phyloP scores from a whole-genome alignment of 2,113 vertebrate genomes.

The Dascyllus trimaculatus region DNA sequence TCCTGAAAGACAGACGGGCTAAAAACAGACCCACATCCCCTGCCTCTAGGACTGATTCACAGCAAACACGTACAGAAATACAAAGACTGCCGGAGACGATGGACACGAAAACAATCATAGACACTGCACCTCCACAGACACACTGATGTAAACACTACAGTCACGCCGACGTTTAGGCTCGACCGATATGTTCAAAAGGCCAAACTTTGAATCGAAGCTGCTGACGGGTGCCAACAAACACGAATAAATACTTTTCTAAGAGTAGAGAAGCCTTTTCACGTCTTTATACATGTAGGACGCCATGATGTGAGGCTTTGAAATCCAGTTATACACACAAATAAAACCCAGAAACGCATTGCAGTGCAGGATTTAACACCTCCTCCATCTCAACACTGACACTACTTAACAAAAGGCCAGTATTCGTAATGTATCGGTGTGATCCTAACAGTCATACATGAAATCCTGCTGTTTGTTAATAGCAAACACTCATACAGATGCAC shows the following conservation, averaged over 20 bases:
- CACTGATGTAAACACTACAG: constrained; percentile 1
- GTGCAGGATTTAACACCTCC: constrained; percentile 25
- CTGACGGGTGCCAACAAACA: constrained; percentile 35
- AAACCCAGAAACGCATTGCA: neutral
- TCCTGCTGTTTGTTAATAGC: constrained; percentile 11
- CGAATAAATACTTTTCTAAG: constrained; percentile 37
- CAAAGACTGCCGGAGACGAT: constrained; percentile 51
- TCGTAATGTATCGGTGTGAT: constrained; percentile 30
- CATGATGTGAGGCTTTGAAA: constrained; percentile 10
- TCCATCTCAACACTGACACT: neutral
- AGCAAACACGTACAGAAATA: constrained; percentile 26
- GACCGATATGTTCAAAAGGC: constrained; percentile 30
- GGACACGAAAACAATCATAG: constrained; percentile 37
- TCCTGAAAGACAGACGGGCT: constrained; percentile 10
- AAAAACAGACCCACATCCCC: constrained; percentile 28
- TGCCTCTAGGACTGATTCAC: constrained; percentile 55
- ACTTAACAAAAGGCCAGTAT: constrained; percentile 8
- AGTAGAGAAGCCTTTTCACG: neutral
- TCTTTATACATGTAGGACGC: constrained; percentile 11
- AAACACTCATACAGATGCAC: too few species aligned
- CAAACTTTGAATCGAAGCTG: constrained; percentile 34
- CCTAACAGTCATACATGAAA: constrained; percentile 9
- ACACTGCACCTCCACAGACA: constrained; percentile 25
- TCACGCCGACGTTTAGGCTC: constrained; percentile 14
- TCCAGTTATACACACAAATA: neutral